Evolutionary conservation across 2,888 invertebrate species (phyloP).

Genomic region (Callinectes sapidus): DNA sequence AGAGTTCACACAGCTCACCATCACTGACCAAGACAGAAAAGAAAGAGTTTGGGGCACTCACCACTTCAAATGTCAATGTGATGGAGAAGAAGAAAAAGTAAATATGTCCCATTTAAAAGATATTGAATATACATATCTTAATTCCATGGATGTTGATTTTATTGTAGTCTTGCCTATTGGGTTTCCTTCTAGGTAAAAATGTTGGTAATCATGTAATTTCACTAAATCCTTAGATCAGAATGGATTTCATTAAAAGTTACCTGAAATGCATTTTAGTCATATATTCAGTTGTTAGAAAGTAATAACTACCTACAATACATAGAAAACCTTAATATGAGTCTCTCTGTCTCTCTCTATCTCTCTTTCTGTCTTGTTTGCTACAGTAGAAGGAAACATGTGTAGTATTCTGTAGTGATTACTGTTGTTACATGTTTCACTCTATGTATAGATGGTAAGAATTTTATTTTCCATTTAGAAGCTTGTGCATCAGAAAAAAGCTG

Average conservation of each 20-base stretch:
- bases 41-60: background rate
- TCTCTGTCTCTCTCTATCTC: no score
- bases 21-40: background rate
- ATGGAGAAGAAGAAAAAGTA: constrained; percentile 29
- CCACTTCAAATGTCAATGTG: background rate
- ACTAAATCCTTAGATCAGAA: background rate
- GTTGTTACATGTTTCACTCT: no score
- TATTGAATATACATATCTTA: background rate
- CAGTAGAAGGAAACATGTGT: no score
- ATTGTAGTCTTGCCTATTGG: background rate
- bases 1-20: background rate
- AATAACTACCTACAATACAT: no score
- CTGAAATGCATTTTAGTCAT: background rate
- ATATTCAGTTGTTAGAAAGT: background rate
- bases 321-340: no score
- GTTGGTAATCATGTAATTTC: background rate
- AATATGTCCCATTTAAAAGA: background rate
- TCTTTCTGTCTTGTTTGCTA: no score
- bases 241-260: background rate
- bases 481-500: no score
- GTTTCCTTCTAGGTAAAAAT: background rate
- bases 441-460: no score
- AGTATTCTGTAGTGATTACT: no score
- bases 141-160: background rate
- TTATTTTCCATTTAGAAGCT: no score